A percentile compares a stretch with the other conserved stretches of the same genome.
Conservation (phyloP, 2,113 vertebrate species). For the Tonatia bakeri region DNA sequence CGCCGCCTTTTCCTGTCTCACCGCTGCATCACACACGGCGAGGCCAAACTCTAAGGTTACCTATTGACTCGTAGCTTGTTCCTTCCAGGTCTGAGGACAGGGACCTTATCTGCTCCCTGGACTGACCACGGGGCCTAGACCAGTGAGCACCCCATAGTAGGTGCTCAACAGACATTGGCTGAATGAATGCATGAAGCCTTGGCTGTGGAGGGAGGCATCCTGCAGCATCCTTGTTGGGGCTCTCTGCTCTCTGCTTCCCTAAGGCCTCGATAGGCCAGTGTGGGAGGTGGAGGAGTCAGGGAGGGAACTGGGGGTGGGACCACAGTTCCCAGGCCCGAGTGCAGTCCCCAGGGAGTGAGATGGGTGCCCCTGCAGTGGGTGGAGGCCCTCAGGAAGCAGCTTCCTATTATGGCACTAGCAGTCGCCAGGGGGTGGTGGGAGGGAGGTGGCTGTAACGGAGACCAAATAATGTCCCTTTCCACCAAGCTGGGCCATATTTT, state of each 20-base stretch:
- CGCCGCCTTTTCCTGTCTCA: not conserved
- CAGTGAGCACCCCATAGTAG: not conserved
- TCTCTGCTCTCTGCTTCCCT: not conserved
- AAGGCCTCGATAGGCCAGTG: not conserved
- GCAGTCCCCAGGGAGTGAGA: constrained; percentile 47
- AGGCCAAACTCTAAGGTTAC: not conserved
- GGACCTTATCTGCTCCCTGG: too few relatives aligned
- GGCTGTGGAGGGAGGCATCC: not conserved
- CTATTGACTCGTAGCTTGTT: not conserved
- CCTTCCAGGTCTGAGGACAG: not conserved
- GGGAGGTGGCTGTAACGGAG: constrained; percentile 30
- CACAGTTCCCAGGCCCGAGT: not conserved
- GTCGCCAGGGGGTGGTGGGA: constrained; percentile 58
- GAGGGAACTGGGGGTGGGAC: not conserved
- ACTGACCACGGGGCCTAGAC: not conserved
- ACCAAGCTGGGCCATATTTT: constrained; percentile 48
- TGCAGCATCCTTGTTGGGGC: not conserved
- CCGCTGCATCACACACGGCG: too few relatives aligned
- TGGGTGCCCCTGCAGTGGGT: constrained; percentile 61
- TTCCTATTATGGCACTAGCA: constrained; percentile 74
- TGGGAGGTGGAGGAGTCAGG: not conserved
- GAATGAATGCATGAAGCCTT: not conserved
- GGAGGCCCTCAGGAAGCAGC: constrained; percentile 36
- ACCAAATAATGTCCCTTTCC: constrained; percentile 17
- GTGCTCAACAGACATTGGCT: not conserved